Evolutionary conservation across 2,113 vertebrate genomes (phyloP), one percentile per base, ranked within the genome.

Genomic region (Oncorhynchus kisutch): DNA sequence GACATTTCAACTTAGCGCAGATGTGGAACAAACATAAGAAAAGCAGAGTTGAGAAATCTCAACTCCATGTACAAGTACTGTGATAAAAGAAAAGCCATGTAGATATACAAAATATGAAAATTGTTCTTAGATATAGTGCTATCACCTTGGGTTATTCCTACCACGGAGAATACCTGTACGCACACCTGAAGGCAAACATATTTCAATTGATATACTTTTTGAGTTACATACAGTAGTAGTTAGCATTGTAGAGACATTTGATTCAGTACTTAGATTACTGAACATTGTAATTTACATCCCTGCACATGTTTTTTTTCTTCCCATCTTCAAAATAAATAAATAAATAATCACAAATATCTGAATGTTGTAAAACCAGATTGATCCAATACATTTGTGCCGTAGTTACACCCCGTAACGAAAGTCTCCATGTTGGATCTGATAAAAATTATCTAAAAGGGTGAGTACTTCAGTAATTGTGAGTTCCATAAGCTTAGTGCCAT

Each of bases 261-360:
- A 82, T 84, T 84, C 29, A 82, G 84, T 73, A 89, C 80, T 78
- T 67, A 71, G 75, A 59, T 71, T 83, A 86, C 86, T 86, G 84
- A 89, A 85, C 82, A 78, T 71, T 84, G 80, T 86, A 83, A 88
- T 89, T 89, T 91, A 91, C 87, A 91, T 94, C 92, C 92, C 93
- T 94, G 91, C 92, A 91, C 89, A 85, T 73, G 39, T 9, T 86
- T 84, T 80, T 84, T 84, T 86, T 24, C 24, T 84, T 85, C 86
- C 78, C 87, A 78, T 77, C n/a, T 62, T 62, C n/a, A n/a, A 62
- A 62, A 62, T 80, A 65, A 94, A 94, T 94, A 94, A 45, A 45
- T 45, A 45, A 94, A 94, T 94, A 93, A 94, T 88, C 92, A 87
- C 89, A 91, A 92, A 93, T 83, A 91, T 90, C 78, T 88, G 84